Percentiles rank a stretch among this genome's conserved stretches.
phyloP scores from a whole-genome alignment of 1,140 invertebrate genomes.

The Gerris buenoi region DNA sequence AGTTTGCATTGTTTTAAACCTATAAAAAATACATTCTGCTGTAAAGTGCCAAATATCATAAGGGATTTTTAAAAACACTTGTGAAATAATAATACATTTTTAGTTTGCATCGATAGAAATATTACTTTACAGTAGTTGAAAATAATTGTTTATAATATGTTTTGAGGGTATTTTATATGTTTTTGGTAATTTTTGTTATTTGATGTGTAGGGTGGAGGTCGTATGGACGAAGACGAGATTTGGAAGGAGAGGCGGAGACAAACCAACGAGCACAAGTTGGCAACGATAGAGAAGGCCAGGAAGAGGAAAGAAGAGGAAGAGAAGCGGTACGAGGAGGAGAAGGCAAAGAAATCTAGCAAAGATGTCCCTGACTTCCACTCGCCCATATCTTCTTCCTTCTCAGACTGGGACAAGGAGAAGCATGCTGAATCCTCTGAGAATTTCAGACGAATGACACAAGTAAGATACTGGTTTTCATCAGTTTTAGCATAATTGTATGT shows the following conservation, averaged over 20 bases:
- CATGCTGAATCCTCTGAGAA: constrained; percentile 6
- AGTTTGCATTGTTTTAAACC: no score
- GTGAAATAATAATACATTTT: no score
- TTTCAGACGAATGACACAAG: constrained; percentile 19
- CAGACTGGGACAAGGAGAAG: constrained; percentile 25
- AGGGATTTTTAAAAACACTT: no score
- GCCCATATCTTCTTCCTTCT: background rate
- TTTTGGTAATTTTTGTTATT: no score
- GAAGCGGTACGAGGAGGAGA: constrained; percentile 47
- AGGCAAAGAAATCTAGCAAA: constrained; percentile 26
- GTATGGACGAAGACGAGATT: constrained; percentile 50
- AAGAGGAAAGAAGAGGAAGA: constrained; percentile 68
- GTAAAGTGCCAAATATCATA: no score
- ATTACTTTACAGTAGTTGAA: no score
- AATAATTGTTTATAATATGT: no score
- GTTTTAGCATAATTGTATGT: no score
- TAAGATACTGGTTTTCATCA: background rate
- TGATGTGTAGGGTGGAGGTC: background rate
- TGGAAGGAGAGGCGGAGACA: constrained; percentile 52
- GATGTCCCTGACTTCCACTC: background rate
- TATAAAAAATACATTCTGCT: no score
- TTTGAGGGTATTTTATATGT: no score
- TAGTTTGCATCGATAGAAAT: no score
- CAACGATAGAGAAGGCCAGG: constrained; percentile 55
- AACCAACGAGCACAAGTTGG: constrained; percentile 48